These are phyloP conservation scores for Stegastes partitus DNA, from an alignment of 2,113 vertebrate genomes.

Conservation along the genomic window DNA sequence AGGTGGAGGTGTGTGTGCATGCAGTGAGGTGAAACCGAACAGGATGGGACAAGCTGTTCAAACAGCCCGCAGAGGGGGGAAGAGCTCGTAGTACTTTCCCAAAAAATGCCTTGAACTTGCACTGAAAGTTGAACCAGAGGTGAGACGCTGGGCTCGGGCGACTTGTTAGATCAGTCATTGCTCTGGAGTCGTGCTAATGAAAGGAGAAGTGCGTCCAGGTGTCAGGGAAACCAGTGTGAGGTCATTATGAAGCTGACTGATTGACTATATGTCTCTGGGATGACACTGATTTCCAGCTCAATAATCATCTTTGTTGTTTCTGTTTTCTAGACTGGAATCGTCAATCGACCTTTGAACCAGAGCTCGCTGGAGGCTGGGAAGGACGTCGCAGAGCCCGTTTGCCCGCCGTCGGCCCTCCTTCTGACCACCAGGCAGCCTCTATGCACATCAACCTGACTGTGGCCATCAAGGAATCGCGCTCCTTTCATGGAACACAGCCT, in stretches of 20 bases:
- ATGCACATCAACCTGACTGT: constrained; percentile 82
- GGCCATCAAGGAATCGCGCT: constrained; percentile 74
- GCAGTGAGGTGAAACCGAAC: constrained; percentile 69
- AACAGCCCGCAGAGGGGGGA: constrained; percentile 43
- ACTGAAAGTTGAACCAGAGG: constrained; percentile 64
- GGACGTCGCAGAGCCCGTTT: constrained; percentile 15
- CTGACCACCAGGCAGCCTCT: constrained; percentile 46
- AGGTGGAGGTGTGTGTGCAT: constrained; percentile 30
- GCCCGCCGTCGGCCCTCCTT: neutral
- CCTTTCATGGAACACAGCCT: constrained; percentile 81
- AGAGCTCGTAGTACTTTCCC: constrained; percentile 55
- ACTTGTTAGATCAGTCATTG: constrained; percentile 33
- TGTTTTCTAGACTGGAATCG: constrained; percentile 44
- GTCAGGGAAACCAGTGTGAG: constrained; percentile 44
- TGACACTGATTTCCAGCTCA: constrained; percentile 4
- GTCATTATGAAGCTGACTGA: constrained; percentile 24
- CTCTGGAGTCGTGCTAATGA: constrained; percentile 66
- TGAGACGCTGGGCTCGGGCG: constrained; percentile 45
- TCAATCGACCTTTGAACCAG: constrained; percentile 46
- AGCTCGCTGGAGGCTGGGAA: constrained; percentile 3
- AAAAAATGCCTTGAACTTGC: constrained; percentile 63
- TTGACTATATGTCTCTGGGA: neutral
- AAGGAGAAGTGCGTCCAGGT: constrained; percentile 65
- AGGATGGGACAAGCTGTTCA: constrained; percentile 80
- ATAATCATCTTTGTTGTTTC: constrained; percentile 29